Percentiles rank a stretch among this genome's conserved stretches.
phyloP scores from a whole-genome alignment of 1,140 invertebrate genomes.

The Calosoma granatense region DNA sequence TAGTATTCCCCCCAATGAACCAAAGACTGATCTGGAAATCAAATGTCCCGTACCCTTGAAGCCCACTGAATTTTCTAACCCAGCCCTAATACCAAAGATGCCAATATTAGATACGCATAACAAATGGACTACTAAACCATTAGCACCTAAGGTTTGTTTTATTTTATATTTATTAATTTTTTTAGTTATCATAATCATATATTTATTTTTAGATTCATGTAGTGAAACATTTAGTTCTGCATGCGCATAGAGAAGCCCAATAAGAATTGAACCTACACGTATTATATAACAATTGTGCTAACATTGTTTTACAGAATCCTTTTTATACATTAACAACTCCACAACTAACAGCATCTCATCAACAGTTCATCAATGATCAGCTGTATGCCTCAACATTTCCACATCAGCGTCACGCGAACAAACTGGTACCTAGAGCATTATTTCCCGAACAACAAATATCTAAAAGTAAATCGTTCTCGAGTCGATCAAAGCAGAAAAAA shows the following conservation, averaged over 20 bases:
- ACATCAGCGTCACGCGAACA: conserved; percentile 29
- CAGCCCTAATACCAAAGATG: background rate
- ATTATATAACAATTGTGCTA: conserved; percentile 3
- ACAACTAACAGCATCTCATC: conserved; percentile 23
- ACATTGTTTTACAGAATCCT: conserved; percentile 29
- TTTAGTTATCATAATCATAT: background rate
- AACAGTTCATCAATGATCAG: conserved; percentile 16
- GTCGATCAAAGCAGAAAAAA: conserved; percentile 39
- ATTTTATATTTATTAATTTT: background rate
- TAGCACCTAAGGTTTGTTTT: background rate
- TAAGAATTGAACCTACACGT: no score
- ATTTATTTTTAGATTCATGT: background rate
- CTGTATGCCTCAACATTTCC: conserved; percentile 33
- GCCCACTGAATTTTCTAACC: background rate
- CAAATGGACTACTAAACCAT: background rate
- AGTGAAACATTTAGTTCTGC: no score
- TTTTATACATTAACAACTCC: conserved; percentile 36
- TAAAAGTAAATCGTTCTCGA: conserved; percentile 32
- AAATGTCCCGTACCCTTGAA: background rate
- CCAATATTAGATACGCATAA: conserved; percentile 3
- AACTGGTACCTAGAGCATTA: conserved; percentile 30
- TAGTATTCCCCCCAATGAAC: background rate
- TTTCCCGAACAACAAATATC: conserved; percentile 26
- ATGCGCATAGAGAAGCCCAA: no score
- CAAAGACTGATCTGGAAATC: background rate